Evolutionary conservation across 2,888 invertebrate genomes (phyloP).

Genomic region (Brachyopa scutellaris): DNA sequence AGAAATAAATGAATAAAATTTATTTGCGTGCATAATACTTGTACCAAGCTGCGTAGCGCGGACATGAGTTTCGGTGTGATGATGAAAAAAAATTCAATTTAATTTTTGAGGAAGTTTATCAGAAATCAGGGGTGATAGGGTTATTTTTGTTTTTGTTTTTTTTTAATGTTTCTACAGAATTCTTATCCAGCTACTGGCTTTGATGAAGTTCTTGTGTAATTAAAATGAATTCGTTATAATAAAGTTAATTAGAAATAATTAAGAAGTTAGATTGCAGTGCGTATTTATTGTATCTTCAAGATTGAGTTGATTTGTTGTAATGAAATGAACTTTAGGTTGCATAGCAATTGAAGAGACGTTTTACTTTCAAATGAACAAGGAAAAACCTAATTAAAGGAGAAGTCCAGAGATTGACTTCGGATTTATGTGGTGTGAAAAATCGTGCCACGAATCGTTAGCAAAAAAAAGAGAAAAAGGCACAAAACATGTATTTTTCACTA

Average conservation of each 20-base stretch:
- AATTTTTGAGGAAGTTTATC: not conserved
- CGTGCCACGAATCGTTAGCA: too few relatives aligned
- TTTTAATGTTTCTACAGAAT: not conserved
- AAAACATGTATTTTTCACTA: too few relatives aligned
- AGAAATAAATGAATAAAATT: slow-evolving; percentile 32
- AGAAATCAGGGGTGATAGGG: slow-evolving; percentile 1
- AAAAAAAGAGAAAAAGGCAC: too few relatives aligned
- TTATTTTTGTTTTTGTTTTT: not conserved
- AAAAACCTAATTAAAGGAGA: not conserved
- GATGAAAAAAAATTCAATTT: slow-evolving; percentile 12
- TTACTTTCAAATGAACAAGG: not conserved
- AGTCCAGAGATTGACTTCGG: not conserved
- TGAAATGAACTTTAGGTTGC: not conserved
- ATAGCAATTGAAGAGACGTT: not conserved
- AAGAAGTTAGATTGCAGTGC: not conserved
- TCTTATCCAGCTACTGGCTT: not conserved
- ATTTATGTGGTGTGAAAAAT: too few relatives aligned
- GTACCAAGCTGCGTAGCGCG: not conserved
- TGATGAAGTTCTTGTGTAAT: not conserved
- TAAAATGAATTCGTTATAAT: slow-evolving; percentile 12
- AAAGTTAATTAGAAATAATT: slow-evolving; percentile 29
- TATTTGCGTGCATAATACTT: slow-evolving; percentile 21
- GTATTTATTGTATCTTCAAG: not conserved
- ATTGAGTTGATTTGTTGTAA: slow-evolving; percentile 10
- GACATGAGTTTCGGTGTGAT: not conserved